Percentiles rank a stretch among this genome's conserved stretches.
phyloP scores from a whole-genome alignment of 2,797 vertebrate genomes.

The Cryptoprocta ferox region DNA sequence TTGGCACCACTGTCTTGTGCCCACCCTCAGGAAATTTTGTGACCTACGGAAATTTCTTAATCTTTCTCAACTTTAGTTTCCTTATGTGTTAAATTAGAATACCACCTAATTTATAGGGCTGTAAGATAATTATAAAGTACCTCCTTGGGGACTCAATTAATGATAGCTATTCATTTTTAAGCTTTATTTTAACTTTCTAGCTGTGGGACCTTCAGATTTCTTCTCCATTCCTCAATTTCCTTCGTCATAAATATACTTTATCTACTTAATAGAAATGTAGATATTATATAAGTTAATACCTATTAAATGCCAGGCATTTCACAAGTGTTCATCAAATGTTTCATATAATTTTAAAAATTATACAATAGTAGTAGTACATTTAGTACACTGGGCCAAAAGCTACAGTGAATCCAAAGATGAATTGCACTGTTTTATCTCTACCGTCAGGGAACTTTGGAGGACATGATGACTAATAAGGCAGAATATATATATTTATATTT shows the following conservation, averaged over 20 bases:
- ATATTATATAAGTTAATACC: background rate
- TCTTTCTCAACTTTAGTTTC: slow-evolving; percentile 36
- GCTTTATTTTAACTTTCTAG: slow-evolving; percentile 55
- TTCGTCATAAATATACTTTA: background rate
- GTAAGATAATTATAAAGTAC: slow-evolving; percentile 36
- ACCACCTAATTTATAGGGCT: background rate
- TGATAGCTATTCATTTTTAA: slow-evolving; percentile 3
- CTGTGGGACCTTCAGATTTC: background rate
- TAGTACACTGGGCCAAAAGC: slow-evolving; percentile 25
- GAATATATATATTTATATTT: slow-evolving; percentile 41
- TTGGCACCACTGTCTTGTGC: background rate
- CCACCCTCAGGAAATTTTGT: slow-evolving; percentile 42
- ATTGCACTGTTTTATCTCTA: background rate
- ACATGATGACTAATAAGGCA: background rate
- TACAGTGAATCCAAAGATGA: slow-evolving; percentile 41
- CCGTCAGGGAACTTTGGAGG: background rate
- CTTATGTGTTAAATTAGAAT: slow-evolving; percentile 48
- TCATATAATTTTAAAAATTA: background rate
- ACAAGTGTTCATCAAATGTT: background rate
- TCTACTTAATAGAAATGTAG: background rate
- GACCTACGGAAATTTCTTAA: slow-evolving; percentile 12
- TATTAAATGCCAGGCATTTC: background rate
- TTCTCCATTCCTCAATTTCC: slow-evolving; percentile 16
- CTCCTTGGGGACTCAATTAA: background rate
- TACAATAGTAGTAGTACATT: background rate